Base-by-base conservation (phyloP, 2,797 vertebrate genomes). In the Alfaro cultratus region DNA sequence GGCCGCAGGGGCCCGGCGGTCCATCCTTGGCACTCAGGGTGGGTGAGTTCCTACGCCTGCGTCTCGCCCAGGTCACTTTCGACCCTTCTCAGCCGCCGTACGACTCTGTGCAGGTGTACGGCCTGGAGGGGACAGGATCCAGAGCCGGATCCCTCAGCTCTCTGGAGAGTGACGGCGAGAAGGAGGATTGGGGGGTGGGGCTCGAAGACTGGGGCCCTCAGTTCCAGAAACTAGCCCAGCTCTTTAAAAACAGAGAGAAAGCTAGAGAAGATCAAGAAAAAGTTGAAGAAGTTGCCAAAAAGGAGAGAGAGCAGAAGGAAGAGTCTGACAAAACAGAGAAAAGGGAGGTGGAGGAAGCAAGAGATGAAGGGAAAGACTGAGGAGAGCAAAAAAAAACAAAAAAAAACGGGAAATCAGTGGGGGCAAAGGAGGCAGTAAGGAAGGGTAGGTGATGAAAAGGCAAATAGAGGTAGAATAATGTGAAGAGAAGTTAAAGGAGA, bases 31-130 rank as follows among this genome's bases (percentile, higher is more conserved):
- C 97, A 0, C 89, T 97, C 11, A 96, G 97, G 29, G 97, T 98
- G 74, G 96, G 96, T 0, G 96, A 96, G 91, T 96, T 98, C 79
- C 88, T 98, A 62, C 95, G 95, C 0, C 92, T 97, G 70, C 96
- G 97, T 31, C 95, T 98, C 34, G 96, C 95, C 21, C 97, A 97
- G 93, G 97, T 97, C 55, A 97, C 97, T 1, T 95, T 96, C 57
- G 97, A 98, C 92, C 97, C 97, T 13, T 93, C 96, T 0, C 96
- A 97, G 89, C 97, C 97, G 0, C 97, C 97, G 0, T 98, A 97
- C 51, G 97, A 98, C 90, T 98, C 97, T 0, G 97, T 98, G 91
- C 97, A 98, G 92, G 96, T 98, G 85, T 98, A 97, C 3, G 97
- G 97, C 83, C 96, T 97, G 72, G 97, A 98, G 89, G 97, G 97